These are phyloP conservation scores for Parapsyche elsis DNA, from an alignment of 1,140 invertebrate genomes.

Conservation along the genomic window DNA sequence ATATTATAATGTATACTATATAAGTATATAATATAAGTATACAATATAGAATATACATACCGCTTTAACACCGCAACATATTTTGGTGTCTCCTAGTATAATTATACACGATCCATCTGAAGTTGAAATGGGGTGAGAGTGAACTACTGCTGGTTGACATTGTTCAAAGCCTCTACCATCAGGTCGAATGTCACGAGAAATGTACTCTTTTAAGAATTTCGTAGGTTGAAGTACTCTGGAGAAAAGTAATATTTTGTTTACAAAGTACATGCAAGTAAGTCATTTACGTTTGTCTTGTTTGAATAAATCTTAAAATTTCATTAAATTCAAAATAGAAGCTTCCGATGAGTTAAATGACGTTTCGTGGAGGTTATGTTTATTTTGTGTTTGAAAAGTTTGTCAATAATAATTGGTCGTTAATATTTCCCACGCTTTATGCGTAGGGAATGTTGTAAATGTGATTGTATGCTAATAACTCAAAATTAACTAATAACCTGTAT, in stretches of 20 bases:
- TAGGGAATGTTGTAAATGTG: not conserved
- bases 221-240: slow-evolving; percentile 72
- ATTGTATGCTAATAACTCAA: too few relatives aligned
- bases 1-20: slow-evolving; percentile 20
- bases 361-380: too few relatives aligned
- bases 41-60: slow-evolving; percentile 64
- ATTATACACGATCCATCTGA: slow-evolving; percentile 79
- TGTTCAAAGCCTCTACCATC: slow-evolving; percentile 75
- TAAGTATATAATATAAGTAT: slow-evolving; percentile 32
- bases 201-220: slow-evolving; percentile 73
- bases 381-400: too few relatives aligned
- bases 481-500: too few relatives aligned
- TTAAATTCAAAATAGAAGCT: too few relatives aligned
- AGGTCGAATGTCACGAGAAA: slow-evolving; percentile 69
- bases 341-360: too few relatives aligned
- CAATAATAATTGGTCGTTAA: too few relatives aligned
- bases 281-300: too few relatives aligned
- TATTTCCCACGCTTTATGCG: not conserved
- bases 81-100: slow-evolving; percentile 78
- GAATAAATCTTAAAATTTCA: too few relatives aligned
- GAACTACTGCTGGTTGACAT: slow-evolving; percentile 71
- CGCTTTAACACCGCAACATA: slow-evolving; percentile 82
- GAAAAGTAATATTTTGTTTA: slow-evolving; percentile 44
- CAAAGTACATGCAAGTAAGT: not conserved
- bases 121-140: slow-evolving; percentile 74